These are phyloP conservation scores for Puffinus mauretanicus DNA, from an alignment of 2,113 vertebrate species.

Conservation along the genomic window DNA sequence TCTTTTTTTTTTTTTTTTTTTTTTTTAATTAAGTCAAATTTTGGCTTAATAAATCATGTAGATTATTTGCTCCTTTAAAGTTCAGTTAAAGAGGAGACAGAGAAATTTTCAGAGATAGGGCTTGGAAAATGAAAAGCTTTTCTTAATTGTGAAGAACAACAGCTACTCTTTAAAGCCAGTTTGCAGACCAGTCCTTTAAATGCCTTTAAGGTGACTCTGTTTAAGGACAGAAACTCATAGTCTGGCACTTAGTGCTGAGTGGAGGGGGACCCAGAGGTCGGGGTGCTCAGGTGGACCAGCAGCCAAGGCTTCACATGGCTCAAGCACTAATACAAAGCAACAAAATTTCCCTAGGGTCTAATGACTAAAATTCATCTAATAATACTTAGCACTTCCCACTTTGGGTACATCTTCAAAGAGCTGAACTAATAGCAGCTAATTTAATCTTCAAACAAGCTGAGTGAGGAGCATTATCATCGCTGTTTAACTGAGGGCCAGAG, in stretches of 20 bases:
- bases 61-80: neutral
- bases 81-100: neutral
- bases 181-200: neutral
- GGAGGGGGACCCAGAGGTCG: fast-evolving
- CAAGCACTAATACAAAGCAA: neutral
- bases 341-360: neutral
- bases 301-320: neutral
- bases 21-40: neutral
- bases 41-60: fast-evolving
- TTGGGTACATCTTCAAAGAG: slow-evolving; percentile 43
- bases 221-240: neutral
- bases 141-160: neutral
- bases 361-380: slow-evolving; percentile 16
- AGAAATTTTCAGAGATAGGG: neutral
- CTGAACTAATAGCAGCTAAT: slow-evolving; percentile 57
- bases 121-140: neutral
- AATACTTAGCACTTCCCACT: slow-evolving; percentile 14
- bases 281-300: neutral
- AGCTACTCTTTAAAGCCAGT: neutral
- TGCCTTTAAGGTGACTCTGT: neutral
- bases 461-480: neutral
- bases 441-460: slow-evolving; percentile 56
- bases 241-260: neutral
- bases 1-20: neutral
- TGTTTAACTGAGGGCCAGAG: neutral